phyloP scores from a whole-genome alignment of 2,797 vertebrate species.

The Pipistrellus nathusii region DNA sequence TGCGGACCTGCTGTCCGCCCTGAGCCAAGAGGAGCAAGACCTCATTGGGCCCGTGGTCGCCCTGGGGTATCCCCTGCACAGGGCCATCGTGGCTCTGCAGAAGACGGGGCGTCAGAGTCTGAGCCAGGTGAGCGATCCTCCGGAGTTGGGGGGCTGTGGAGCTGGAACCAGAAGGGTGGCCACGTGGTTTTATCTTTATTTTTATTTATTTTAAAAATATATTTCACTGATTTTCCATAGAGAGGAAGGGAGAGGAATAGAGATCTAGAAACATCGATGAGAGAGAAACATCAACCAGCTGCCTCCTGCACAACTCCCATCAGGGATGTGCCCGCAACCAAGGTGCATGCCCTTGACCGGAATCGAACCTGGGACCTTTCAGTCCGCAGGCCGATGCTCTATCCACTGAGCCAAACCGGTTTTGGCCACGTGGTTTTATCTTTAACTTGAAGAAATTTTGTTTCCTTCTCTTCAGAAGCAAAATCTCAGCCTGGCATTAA shows the following conservation, averaged over 20 bases:
- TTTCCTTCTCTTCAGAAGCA: conserved; percentile 13
- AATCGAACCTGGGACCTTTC: too few species aligned
- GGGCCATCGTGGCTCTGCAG: conserved; percentile 94
- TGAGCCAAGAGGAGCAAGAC: conserved; percentile 94
- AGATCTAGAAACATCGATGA: too few species aligned
- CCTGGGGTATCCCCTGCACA: conserved; percentile 91
- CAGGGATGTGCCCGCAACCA: too few species aligned
- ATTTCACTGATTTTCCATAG: too few species aligned
- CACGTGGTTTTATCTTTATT: neutral
- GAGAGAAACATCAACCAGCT: too few species aligned
- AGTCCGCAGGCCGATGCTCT: too few species aligned
- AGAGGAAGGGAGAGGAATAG: too few species aligned
- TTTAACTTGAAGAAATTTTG: neutral
- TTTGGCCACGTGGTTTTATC: neutral
- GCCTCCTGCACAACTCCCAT: too few species aligned
- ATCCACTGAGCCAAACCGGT: too few species aligned
- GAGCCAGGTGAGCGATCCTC: conserved; percentile 90
- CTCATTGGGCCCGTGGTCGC: conserved; percentile 91
- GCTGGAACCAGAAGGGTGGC: neutral
- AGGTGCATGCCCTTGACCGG: too few species aligned
- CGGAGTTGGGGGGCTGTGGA: neutral
- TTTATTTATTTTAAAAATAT: too few species aligned
- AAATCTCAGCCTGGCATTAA: neutral
- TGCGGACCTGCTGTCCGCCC: conserved; percentile 92
- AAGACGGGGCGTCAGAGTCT: conserved; percentile 92